A percentile compares a stretch with the other conserved stretches of the same genome.
These are phyloP conservation scores for Hypanus sabinus DNA, from an alignment of 2,113 vertebrate species.

Conservation along the genomic window DNA sequence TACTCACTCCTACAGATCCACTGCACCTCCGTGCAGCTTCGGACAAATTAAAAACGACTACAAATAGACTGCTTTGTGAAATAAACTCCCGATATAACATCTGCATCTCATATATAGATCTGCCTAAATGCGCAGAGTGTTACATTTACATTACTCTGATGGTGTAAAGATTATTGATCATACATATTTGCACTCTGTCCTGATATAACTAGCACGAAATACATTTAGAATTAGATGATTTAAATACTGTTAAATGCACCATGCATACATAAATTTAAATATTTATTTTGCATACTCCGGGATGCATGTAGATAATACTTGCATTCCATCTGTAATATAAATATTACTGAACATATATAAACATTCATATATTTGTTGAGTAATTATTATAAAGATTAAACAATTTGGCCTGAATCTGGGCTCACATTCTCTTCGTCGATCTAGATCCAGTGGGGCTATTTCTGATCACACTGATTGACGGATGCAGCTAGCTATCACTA, in stretches of 20 bases:
- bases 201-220: neutral
- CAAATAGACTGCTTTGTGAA: neutral
- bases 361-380: neutral
- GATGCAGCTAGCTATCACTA: neutral
- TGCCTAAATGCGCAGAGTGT: neutral
- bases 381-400: neutral
- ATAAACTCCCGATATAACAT: neutral
- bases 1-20: neutral
- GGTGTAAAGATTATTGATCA: neutral
- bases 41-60: conserved; percentile 16
- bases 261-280: neutral
- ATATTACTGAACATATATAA: neutral
- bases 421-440: neutral
- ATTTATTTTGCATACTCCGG: neutral
- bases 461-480: neutral
- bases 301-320: neutral
- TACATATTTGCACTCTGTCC: neutral
- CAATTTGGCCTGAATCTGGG: neutral
- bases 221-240: neutral
- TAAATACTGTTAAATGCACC: neutral
- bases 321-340: neutral
- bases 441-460: neutral
- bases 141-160: too few relatives aligned
- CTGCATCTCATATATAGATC: neutral
- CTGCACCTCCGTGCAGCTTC: neutral